phyloP scores from a whole-genome alignment of 2,888 invertebrate species.

The Drosophila stalkeri region DNA sequence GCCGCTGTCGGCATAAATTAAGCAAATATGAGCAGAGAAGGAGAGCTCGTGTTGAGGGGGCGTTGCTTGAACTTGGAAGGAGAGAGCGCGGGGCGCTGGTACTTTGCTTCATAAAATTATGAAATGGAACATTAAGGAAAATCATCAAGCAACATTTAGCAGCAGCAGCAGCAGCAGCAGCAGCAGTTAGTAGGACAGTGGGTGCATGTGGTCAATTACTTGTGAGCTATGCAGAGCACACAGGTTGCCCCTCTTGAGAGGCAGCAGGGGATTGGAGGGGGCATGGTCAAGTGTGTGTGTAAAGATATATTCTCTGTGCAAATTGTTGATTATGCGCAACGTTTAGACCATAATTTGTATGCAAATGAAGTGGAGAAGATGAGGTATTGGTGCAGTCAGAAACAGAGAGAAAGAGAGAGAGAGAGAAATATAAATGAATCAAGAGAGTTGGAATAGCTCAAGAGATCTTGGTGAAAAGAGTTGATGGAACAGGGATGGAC shows the following conservation, averaged over 20 bases:
- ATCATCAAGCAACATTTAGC: constrained; percentile 71
- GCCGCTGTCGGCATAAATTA: constrained; percentile 70
- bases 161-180: constrained; percentile 16
- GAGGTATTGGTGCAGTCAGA: constrained; percentile 32
- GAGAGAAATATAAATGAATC: too few relatives aligned
- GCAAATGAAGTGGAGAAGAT: constrained; percentile 56
- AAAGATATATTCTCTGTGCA: constrained; percentile 14
- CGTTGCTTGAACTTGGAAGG: neutral
- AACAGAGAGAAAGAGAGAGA: neutral
- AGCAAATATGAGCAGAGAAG: constrained; percentile 46
- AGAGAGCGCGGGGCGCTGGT: constrained; percentile 5
- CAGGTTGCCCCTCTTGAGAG: neutral
- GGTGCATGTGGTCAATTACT: constrained; percentile 64
- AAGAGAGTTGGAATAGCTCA: neutral
- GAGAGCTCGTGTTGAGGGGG: neutral
- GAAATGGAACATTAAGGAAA: constrained; percentile 70
- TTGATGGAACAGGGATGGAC: neutral
- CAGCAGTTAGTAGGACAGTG: neutral
- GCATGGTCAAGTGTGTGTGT: neutral
- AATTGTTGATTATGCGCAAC: constrained; percentile 59
- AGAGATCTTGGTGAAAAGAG: neutral
- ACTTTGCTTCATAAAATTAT: constrained; percentile 62
- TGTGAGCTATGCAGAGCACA: constrained; percentile 18
- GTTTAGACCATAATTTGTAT: constrained; percentile 63
- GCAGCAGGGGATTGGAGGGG: neutral